Base-by-base conservation (phyloP, 2,888 invertebrate species). In the Molanna angustata region DNA sequence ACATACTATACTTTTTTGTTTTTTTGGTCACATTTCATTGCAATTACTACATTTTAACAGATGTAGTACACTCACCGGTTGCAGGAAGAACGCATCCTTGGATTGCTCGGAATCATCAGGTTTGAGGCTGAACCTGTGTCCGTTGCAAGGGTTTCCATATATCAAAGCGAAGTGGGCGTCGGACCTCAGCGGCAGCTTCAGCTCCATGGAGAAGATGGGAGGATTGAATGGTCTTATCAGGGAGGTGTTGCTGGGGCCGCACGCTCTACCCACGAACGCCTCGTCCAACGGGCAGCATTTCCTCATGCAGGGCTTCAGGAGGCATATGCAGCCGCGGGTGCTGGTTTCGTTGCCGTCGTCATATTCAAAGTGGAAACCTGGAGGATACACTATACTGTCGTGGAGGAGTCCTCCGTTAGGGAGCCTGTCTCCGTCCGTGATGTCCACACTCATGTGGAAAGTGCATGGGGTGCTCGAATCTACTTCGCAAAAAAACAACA, bases 281-380 rank as follows among this genome's bases (percentile, higher is more conserved):
- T 16, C 42, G 21, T 13, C 52, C 56, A 2, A 13, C 0, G 66
- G 67, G 53, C 72, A 73, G 52, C 72, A 72, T 11, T 71, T 64
- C 31, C 70, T 66, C 2, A 72, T 61, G 52, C 72, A 72, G 1
- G 65, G 56, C 56, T 65, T 67, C n/a, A 70, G 27, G 16, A 64
- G 61, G 49, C 72, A 72, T 18, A 70, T 62, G 49, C 72, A 72
- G 2, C 69, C 72, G 2, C 70, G 65, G 54, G 69, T 68, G 2
- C 64, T 62, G 4, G 32, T 22, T 3, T 37, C 49, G 11, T 48
- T 52, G 3, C 13, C 19, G 9, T 18, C 16, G 2, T 13, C 16
- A 16, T 56, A 11, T 7, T 42, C n/a, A 27, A 42, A 49, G 16
- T 42, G 19, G 1, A 35, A 7, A 1, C 22, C 17, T 3, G 19